Evolutionary conservation across 2,113 vertebrate species (phyloP), one percentile per base, ranked within the genome.

Genomic region (Gallinago media): DNA sequence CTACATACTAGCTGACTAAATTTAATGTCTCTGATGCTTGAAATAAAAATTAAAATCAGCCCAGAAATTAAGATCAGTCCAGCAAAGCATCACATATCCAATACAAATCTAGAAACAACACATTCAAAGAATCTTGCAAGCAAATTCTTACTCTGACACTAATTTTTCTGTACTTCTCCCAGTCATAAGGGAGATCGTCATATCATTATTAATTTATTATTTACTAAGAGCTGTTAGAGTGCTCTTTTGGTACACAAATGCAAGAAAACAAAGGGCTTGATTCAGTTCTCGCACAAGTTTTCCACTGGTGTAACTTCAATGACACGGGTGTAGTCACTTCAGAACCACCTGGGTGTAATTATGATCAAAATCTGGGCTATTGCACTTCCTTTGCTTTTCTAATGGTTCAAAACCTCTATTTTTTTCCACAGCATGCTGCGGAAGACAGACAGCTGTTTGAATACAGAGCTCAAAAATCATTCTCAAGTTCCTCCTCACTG

Each of bases 201-300:
- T 50, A 87, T 92, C 94, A 96, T 97, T 94, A 96, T 95, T 96
- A 96, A 97, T 96, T 95, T 92, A 96, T 94, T 96, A 97, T 95
- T 96, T 97, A 94, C 95, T 93, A 79, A 96, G 95, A 96, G 96
- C 94, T 95, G 91, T 42, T 93, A 91, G 80, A 95, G 95, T 92
- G 85, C 91, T 96, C 86, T 94, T 91, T 84, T 91, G 70, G 76
- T 96, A 85, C 91, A 93, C 83, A 89, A 96, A 92, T 84, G 56
- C 76, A 89, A 67, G 80, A 79, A 94, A 94, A 94, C 88, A 94
- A 94, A 95, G 62, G 79, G 88, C 92, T 93, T 47, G 11, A 93
- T 95, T 96, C 88, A 94, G 34, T 96, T 87, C 79, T 87, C 73
- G 4, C 83, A 72, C 36, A 91, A 96, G 91, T 96, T 96, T 95